Conservation (phyloP, 2,113 vertebrate genomes). For the Larimichthys crocea region DNA sequence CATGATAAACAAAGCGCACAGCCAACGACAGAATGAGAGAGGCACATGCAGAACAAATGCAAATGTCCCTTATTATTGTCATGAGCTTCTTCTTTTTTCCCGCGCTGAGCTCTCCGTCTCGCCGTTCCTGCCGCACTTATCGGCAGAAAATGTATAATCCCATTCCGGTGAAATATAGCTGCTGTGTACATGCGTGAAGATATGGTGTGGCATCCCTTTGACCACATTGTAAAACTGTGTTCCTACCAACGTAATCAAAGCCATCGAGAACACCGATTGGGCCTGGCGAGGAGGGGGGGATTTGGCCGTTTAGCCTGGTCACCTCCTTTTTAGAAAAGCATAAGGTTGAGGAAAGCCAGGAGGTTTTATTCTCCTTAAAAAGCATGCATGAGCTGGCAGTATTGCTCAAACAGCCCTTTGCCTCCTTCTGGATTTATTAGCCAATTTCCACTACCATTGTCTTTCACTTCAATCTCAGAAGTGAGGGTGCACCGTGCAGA, state of each 20-base stretch:
- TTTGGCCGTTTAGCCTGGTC: conserved; percentile 56
- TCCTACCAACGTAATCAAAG: conserved; percentile 38
- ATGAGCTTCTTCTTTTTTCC: conserved; percentile 28
- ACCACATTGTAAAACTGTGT: conserved; percentile 37
- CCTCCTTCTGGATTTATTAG: conserved; percentile 95
- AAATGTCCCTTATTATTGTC: conserved; percentile 51
- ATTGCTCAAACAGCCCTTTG: conserved; percentile 88
- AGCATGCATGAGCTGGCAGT: conserved; percentile 86
- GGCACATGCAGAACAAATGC: conserved; percentile 53
- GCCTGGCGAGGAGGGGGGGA: conserved; percentile 20
- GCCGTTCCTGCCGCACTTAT: conserved; percentile 25
- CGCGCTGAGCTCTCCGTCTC: conserved; percentile 10
- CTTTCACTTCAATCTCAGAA: conserved; percentile 97
- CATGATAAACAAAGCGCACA: conserved; percentile 61
- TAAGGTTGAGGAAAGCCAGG: conserved; percentile 55
- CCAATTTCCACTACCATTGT: conserved; percentile 99
- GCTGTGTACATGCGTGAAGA: conserved; percentile 23
- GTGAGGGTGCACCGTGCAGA: conserved; percentile 92
- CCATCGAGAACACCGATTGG: conserved; percentile 10
- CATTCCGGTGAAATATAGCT: conserved; percentile 69
- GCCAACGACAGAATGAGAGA: conserved; percentile 36
- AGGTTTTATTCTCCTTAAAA: conserved; percentile 83
- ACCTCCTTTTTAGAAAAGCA: conserved; percentile 68
- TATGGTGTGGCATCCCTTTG: conserved; percentile 43
- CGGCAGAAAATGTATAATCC: conserved; percentile 61